Evolutionary conservation across 2,113 vertebrate species (phyloP).

Genomic region (Mustelus asterias): DNA sequence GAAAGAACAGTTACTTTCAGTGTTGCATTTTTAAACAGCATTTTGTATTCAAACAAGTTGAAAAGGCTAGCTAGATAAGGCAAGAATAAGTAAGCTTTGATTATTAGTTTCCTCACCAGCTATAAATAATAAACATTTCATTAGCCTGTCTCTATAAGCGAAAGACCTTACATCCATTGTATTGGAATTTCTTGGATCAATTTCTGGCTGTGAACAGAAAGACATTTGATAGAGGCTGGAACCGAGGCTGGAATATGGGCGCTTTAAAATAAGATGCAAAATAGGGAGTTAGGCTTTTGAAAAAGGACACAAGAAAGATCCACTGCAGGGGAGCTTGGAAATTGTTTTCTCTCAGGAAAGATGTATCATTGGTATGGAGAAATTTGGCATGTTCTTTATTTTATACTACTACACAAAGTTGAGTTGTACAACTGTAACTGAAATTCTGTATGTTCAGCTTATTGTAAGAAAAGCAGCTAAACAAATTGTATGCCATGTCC

Average conservation of each 20-base stretch:
- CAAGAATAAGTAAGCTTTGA: background rate
- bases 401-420: too few relatives aligned
- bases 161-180: background rate
- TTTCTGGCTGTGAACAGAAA: background rate
- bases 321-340: too few relatives aligned
- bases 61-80: background rate
- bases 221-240: background rate
- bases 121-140: background rate
- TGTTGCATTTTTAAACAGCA: background rate
- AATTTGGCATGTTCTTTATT: too few relatives aligned
- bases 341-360: too few relatives aligned
- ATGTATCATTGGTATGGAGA: too few relatives aligned
- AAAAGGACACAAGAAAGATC: too few relatives aligned
- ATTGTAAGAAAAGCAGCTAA: too few relatives aligned
- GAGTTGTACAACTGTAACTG: too few relatives aligned
- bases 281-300: background rate
- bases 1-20: background rate
- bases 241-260: background rate
- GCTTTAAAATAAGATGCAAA: background rate
- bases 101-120: background rate
- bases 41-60: background rate
- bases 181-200: background rate
- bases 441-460: too few relatives aligned
- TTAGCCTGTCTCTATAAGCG: background rate
- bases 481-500: too few relatives aligned